Base-by-base conservation (phyloP, 37 sponge, comb jelly and placozoan genomes). In the Petrosia ficiformis region DNA sequence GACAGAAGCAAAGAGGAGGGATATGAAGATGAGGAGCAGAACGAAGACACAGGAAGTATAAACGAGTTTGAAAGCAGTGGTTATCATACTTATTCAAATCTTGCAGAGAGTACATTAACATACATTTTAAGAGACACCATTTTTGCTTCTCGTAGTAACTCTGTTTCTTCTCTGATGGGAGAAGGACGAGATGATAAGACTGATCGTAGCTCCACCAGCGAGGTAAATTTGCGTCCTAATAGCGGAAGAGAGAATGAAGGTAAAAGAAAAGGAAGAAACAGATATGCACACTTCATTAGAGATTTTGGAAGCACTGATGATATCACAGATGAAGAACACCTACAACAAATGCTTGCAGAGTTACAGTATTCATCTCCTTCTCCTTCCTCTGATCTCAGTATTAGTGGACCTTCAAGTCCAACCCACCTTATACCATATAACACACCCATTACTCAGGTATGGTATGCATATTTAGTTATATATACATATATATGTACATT, bases 101-200 rank as follows among this genome's bases (percentile, higher is more conserved):
- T 61, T 61, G 63, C 63, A 6, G 63, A 61, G 26, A n/a, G 28
- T 26, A 61, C 63, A 11, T 26, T 61, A 5, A 61, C 63, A n/a
- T 61, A 75, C 70, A 86, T 76, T 25, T 63, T 86, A 26, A 69
- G 71, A 25, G 80, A 70, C 66, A 42, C 71, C 70, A 57, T 86
- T 59, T 80, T 71, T 42, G 63, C 70, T 29, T 80, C 80, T 6
- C 63, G 85, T 37, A 44, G 68, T 29, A 77, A 77, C 74, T 85
- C 86, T 14, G 75, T 61, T 32, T 56, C 80, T 0, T 79, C 80
- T 32, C 70, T 86, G 11, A n/a, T n/a, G n/a, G n/a, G n/a, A n/a
- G 68, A 73, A 16, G 80, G 73, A 28, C 57, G 68, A 48, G 54
- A 48, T 48, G 26, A n/a, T 61, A 5, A 11, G 28, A 19, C 54